phyloP scores from a whole-genome alignment of 2,113 vertebrate genomes.

The Meriones unguiculatus region DNA sequence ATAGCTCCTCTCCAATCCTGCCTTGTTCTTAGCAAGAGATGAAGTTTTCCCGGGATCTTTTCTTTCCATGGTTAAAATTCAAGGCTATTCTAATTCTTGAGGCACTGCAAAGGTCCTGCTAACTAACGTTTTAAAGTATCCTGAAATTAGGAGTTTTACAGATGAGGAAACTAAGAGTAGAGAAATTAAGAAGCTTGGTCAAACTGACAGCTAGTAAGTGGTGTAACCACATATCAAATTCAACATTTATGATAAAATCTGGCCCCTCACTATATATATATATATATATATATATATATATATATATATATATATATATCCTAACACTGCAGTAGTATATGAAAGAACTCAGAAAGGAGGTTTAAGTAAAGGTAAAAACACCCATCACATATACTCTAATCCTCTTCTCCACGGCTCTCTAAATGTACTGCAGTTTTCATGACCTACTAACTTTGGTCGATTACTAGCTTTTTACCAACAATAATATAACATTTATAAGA shows the following conservation, averaged over 20 bases:
- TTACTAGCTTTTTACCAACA: not conserved
- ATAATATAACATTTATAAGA: not conserved
- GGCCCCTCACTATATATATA: not conserved
- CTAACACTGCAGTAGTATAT: not conserved
- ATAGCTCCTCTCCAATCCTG: not conserved
- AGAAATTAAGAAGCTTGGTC: not conserved
- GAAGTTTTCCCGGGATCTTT: not conserved
- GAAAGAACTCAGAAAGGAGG: not conserved
- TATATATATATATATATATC: not conserved
- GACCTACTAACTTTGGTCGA: not conserved
- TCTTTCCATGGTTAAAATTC: conserved; percentile 6
- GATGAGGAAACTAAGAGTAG: not conserved
- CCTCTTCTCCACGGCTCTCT: not conserved
- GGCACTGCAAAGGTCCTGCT: not conserved
- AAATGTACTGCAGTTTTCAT: not conserved
- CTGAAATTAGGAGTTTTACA: conserved; percentile 1
- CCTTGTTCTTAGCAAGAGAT: not conserved
- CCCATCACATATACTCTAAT: not conserved
- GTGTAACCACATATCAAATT: not conserved
- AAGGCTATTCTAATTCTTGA: not conserved
- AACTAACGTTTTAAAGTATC: not conserved
- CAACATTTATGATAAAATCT: not conserved
- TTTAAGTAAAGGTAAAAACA: not conserved
- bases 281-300: not conserved
- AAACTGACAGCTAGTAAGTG: not conserved